Base-by-base conservation (phyloP, 1,140 invertebrate species). In the Diprion similis region DNA sequence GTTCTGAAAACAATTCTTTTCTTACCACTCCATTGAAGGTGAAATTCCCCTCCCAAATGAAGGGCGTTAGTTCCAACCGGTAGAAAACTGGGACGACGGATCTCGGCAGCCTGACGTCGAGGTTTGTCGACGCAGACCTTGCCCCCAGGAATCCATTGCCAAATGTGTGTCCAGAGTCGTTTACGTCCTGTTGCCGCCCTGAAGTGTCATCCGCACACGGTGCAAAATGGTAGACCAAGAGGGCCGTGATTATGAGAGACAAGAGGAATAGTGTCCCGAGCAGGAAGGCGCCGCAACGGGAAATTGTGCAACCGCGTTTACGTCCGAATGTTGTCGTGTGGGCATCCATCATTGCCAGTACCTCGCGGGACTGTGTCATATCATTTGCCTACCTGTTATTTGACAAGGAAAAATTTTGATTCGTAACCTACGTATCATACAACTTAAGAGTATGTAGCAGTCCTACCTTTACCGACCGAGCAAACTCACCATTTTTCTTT, bases 1-100 rank as follows among this genome's bases (percentile, higher is more conserved):
- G 24, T 37, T 37, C 2, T 59, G 10, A 69, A 71, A 66, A 70
- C 48, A 17, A 70, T 17, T 64, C 1, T 11, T 37, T 17, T 7
- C 46, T 74, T 46, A 95, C 91, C 86, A 92, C 90, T 59, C 95
- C 95, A 46, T 91, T 82, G 78, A 95, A 94, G 8, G 93, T 95
- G 77, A 95, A 95, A 81, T 95, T 95, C 1, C 91, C 90, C 79
- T 91, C 91, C 82, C 88, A 88, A 64, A 95, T 90, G 76, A 93
- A 93, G 0, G 94, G 94, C 45, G 92, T 90, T 48, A 95, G 80
- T 76, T 90, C 90, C 1, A 95, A 82, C 70, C 92, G 90, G 79
- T 96, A 95, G 6, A 89, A 90, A 19, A 93, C 83, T 0, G 94
- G 94, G 17, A 89, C 82, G 0, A 95, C 86, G 64, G 90, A 89